Percentiles rank a stretch among this genome's conserved stretches.
These are phyloP conservation scores for Siniperca undulata DNA, from an alignment of 2,797 vertebrate genomes.

Conservation along the genomic window DNA sequence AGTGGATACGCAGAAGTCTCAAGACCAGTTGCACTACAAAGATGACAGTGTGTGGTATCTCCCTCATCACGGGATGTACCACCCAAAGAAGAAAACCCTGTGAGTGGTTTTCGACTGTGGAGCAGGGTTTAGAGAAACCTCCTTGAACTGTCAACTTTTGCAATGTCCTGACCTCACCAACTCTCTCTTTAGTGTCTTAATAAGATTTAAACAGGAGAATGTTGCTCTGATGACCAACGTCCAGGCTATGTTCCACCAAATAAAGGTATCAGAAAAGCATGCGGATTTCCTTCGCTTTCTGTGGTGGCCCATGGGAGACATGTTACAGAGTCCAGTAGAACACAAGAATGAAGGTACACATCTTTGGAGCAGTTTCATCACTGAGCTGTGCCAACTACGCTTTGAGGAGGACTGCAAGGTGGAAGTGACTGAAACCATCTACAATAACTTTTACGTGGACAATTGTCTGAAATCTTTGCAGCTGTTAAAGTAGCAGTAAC, in stretches of 20 bases:
- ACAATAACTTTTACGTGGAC: slow-evolving; percentile 1
- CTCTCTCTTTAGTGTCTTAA: slow-evolving; percentile 14
- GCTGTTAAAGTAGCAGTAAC: slow-evolving; percentile 8
- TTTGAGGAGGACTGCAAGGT: background rate
- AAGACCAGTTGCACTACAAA: background rate
- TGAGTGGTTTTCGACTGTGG: slow-evolving; percentile 22
- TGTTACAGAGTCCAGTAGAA: background rate
- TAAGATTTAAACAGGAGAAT: slow-evolving; percentile 3
- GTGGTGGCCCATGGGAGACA: slow-evolving; percentile 12
- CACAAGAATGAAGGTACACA: background rate
- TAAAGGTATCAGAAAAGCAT: slow-evolving; percentile 3
- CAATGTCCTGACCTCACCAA: slow-evolving; percentile 20
- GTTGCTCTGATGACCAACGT: background rate
- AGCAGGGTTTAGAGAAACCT: background rate
- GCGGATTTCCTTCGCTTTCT: background rate
- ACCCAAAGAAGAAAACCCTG: slow-evolving; percentile 24
- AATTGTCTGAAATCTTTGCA: background rate
- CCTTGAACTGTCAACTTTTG: slow-evolving; percentile 13
- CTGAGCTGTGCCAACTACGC: background rate
- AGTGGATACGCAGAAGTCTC: slow-evolving; percentile 9
- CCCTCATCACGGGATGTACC: slow-evolving; percentile 22
- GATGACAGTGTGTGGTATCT: slow-evolving; percentile 15
- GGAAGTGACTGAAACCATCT: background rate
- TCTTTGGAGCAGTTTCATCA: slow-evolving; percentile 11
- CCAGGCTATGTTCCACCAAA: background rate